Conservation (phyloP, 30 jellyfish, hydroid and myxozoan genomes). For the Hydractinia symbiolongicarpus region DNA sequence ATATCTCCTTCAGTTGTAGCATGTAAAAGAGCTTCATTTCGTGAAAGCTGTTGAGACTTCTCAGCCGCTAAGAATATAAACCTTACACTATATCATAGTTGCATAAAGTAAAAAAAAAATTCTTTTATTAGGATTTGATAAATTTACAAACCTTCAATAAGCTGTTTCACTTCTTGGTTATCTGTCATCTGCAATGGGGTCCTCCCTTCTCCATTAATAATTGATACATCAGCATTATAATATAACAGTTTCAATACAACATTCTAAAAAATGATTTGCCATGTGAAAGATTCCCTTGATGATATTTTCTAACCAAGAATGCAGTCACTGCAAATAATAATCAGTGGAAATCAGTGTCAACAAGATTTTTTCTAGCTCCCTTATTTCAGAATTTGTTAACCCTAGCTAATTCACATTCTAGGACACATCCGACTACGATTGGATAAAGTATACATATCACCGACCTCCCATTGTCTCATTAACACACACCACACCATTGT, state of each 20-base stretch:
- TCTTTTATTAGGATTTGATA: neutral
- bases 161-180: conserved; percentile 68
- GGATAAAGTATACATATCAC: too few species aligned
- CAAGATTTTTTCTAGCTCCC: too few species aligned
- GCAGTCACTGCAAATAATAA: too few species aligned
- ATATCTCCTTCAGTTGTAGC: conserved; percentile 91
- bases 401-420: too few species aligned
- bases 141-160: conserved; percentile 50
- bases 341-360: too few species aligned
- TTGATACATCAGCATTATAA: conserved; percentile 84
- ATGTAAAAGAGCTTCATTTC: conserved; percentile 66
- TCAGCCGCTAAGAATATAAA: conserved; percentile 71
- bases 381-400: too few species aligned
- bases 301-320: too few species aligned
- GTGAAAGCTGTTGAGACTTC: conserved; percentile 68
- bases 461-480: too few species aligned
- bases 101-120: neutral
- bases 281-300: too few species aligned
- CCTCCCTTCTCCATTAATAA: conserved; percentile 96
- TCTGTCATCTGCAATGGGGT: conserved; percentile 97
- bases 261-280: conserved; percentile 37
- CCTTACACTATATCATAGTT: neutral
- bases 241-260: conserved; percentile 74
- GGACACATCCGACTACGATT: too few species aligned
- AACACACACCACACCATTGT: too few species aligned